Conservation (phyloP, 2,888 invertebrate species). For the Plutella xylostella region DNA sequence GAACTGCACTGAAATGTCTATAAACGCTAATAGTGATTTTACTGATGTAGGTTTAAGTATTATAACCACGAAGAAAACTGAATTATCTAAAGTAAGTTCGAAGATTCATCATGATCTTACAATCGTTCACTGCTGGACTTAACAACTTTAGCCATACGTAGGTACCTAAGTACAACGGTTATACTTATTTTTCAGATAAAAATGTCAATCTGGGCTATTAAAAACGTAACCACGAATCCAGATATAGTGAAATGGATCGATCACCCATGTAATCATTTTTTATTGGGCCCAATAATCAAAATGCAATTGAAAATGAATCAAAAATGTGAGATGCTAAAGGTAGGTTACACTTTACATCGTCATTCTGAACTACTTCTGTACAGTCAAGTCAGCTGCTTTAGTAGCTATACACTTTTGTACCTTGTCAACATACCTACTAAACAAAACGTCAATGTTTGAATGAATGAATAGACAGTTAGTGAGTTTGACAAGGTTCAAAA, state of each 20-base stretch:
- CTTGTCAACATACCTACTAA: no score
- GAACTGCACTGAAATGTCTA: neutral
- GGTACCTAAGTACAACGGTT: no score
- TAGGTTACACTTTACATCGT: no score
- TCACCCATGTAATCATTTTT: neutral
- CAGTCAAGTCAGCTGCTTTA: no score
- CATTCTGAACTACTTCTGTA: no score
- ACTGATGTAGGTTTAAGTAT: neutral
- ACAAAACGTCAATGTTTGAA: no score
- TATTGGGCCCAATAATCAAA: neutral
- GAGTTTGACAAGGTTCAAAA: no score
- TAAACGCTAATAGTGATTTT: neutral
- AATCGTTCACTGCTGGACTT: no score
- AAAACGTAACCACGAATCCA: neutral
- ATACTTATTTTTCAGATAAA: neutral
- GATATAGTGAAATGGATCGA: neutral
- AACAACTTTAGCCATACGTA: no score
- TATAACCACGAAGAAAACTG: neutral
- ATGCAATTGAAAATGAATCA: neutral
- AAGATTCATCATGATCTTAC: no score
- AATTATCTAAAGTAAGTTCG: neutral
- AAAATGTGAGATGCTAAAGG: neutral
- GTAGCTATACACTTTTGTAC: no score
- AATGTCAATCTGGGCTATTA: neutral
- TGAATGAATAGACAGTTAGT: no score